Conservation (phyloP, 2,797 vertebrate species). For the Leptatherina wallacei region DNA sequence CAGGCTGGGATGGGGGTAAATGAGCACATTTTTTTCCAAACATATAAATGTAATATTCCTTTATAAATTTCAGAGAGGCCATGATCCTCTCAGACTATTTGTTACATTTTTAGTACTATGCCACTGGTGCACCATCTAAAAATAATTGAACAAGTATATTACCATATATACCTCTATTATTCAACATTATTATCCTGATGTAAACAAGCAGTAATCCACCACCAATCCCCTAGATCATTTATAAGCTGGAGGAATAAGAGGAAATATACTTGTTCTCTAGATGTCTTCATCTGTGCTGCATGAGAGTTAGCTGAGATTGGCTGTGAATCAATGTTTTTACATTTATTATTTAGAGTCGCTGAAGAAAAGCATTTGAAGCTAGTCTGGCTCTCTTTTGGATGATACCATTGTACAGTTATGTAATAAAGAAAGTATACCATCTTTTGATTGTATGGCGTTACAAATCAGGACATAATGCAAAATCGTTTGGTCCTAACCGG, state of each 20-base stretch:
- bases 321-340: slow-evolving; percentile 51
- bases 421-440: neutral
- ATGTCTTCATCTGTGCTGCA: slow-evolving; percentile 50
- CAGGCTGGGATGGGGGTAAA: slow-evolving; percentile 66
- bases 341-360: slow-evolving; percentile 64
- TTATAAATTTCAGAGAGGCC: slow-evolving; percentile 29
- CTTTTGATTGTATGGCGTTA: neutral
- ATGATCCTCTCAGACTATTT: slow-evolving; percentile 40
- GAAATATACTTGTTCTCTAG: slow-evolving; percentile 43
- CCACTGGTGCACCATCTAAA: slow-evolving; percentile 31
- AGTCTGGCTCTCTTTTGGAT: slow-evolving; percentile 18
- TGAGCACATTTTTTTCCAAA: slow-evolving; percentile 52
- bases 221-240: slow-evolving; percentile 50
- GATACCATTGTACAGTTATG: slow-evolving; percentile 7
- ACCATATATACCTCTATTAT: slow-evolving; percentile 51
- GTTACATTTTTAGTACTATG: slow-evolving; percentile 49
- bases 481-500: neutral
- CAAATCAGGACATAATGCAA: neutral
- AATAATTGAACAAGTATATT: slow-evolving; percentile 51
- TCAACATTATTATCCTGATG: slow-evolving; percentile 45
- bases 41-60: slow-evolving; percentile 32
- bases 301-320: slow-evolving; percentile 34
- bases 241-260: slow-evolving; percentile 43
- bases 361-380: slow-evolving; percentile 43
- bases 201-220: slow-evolving; percentile 66